Evolutionary conservation across 2,797 vertebrate genomes (phyloP).

Genomic region (Fistularia tabacaria): DNA sequence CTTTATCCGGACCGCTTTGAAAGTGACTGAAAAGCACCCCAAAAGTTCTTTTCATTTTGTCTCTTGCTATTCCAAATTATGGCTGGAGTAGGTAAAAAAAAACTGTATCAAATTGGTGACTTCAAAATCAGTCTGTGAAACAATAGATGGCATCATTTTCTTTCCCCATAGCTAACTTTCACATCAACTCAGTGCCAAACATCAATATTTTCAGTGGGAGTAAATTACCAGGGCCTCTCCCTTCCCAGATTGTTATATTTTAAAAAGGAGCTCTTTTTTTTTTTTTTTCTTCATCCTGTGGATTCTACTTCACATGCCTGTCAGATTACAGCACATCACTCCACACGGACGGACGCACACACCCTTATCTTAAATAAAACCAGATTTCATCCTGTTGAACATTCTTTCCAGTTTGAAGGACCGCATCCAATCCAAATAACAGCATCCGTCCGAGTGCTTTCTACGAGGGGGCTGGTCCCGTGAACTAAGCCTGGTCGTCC

Average conservation of each 20-base stretch:
- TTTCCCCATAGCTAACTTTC: no score
- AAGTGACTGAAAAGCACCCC: no score
- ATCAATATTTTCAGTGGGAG: no score
- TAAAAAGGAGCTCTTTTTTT: slow-evolving; percentile 8
- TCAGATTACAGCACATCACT: slow-evolving; percentile 45
- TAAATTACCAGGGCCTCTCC: slow-evolving; percentile 7
- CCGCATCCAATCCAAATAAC: slow-evolving; percentile 20
- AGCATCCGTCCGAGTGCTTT: slow-evolving; percentile 19
- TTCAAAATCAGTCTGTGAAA: no score
- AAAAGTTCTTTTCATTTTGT: no score
- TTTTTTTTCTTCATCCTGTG: slow-evolving; percentile 1
- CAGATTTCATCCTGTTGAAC: slow-evolving; percentile 36
- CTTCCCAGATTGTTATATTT: slow-evolving; percentile 13
- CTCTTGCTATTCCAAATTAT: no score
- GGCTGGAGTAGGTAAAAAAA: no score
- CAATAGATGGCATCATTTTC: no score
- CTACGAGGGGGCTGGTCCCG: slow-evolving; percentile 44
- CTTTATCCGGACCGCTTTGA: no score
- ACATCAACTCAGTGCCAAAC: background rate
- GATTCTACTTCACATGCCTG: slow-evolving; percentile 29
- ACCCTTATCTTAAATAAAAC: slow-evolving; percentile 55
- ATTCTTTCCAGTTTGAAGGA: slow-evolving; percentile 10
- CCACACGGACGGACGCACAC: slow-evolving; percentile 32
- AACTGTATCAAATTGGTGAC: no score
- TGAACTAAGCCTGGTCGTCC: slow-evolving; percentile 48